Evolutionary conservation across 2,113 vertebrate genomes (phyloP).

Genomic region (Stomatorhinus ivindoensis): DNA sequence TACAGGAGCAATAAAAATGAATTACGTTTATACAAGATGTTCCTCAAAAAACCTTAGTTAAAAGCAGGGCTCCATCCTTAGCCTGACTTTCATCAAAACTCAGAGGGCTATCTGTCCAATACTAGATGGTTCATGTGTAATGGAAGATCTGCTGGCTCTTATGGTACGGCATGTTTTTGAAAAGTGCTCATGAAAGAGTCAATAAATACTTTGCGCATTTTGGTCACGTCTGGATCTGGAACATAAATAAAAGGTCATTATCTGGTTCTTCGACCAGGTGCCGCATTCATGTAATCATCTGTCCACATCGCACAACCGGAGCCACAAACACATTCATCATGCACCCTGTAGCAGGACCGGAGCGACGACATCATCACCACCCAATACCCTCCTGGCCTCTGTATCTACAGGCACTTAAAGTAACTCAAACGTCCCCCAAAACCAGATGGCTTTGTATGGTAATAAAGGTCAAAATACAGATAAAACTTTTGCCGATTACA

Average conservation of each 20-base stretch:
- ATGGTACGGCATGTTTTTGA: not conserved
- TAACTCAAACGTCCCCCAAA: too few species aligned
- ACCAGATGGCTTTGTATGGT: not conserved
- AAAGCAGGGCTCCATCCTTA: not conserved
- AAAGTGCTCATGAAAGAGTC: not conserved
- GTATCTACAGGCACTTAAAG: not conserved
- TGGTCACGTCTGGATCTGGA: not conserved
- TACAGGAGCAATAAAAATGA: not conserved
- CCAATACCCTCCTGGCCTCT: not conserved
- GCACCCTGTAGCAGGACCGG: not conserved
- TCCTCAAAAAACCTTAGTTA: not conserved
- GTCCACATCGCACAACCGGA: not conserved
- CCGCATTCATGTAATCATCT: not conserved
- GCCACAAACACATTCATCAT: not conserved
- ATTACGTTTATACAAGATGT: not conserved
- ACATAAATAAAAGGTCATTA: not conserved
- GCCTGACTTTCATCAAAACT: not conserved
- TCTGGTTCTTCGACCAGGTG: not conserved
- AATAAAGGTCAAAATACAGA: not conserved
- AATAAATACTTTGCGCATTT: not conserved
- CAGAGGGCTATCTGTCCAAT: slow-evolving; percentile 13
- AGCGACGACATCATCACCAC: not conserved
- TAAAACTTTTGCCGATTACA: not conserved
- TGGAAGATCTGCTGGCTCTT: not conserved
- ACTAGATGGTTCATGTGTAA: not conserved